Evolutionary conservation across 1,140 invertebrate genomes (phyloP), one percentile per base, ranked within the genome.

Genomic region (Callitettix versicolor): DNA sequence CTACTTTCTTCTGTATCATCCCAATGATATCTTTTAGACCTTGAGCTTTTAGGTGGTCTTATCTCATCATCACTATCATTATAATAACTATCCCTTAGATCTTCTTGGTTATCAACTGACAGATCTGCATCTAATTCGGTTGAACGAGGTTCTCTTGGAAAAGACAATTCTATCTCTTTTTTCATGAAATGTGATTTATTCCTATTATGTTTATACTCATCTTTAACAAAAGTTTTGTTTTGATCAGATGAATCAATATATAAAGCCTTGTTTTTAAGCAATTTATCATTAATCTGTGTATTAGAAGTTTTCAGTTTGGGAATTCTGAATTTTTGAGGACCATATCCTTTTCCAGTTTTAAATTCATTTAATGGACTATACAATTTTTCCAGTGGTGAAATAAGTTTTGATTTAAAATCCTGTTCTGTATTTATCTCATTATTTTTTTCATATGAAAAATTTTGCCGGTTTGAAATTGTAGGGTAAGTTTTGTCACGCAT

Each of bases 201-300:
- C n/a, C n/a, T n/a, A n/a, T n/a, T n/a, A n/a, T n/a, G n/a, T n/a
- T n/a, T n/a, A n/a, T n/a, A n/a, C n/a, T n/a, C n/a, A n/a, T n/a
- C n/a, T n/a, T n/a, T n/a, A n/a, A n/a, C n/a, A n/a, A n/a, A n/a
- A n/a, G n/a, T n/a, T n/a, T n/a, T n/a, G n/a, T n/a, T n/a, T n/a
- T n/a, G n/a, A n/a, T 40, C 14, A 40, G 38, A 40, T 4, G 26
- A 4, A 30, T 30, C 26, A 9, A 40, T 40, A 6, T 3, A 3
- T 5, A 4, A 14, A 40, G 38, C 14, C 14, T 40, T 3, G 14
- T 17, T 40, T 12, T 40, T 40, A n/a, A 40, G 14, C 14, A 4
- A n/a, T 5, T n/a, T 61, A 11, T 63, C 38, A 40, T 14, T 17
- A n/a, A 5, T 17, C 38, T 40, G 26, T 4, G 26, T 4, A 30